phyloP scores from a whole-genome alignment of 2,797 vertebrate species.

The Chaetophractus vellerosus region DNA sequence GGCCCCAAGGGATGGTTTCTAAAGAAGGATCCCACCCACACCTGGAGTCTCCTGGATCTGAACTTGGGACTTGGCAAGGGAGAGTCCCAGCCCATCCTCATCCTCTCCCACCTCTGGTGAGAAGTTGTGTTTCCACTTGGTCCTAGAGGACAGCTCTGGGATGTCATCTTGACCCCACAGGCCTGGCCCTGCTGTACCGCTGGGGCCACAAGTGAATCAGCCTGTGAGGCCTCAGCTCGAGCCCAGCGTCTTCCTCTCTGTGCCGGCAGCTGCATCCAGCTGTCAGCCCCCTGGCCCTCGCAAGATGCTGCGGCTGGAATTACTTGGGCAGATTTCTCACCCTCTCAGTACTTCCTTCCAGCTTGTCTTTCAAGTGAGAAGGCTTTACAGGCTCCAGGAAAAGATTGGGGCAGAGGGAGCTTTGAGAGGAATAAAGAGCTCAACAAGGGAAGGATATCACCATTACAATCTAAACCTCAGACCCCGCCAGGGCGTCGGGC shows the following conservation, averaged over 20 bases:
- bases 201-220: background rate
- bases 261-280: background rate
- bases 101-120: background rate
- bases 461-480: background rate
- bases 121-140: background rate
- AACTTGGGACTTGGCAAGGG: background rate
- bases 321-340: constrained; percentile 50
- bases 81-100: too few species aligned
- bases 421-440: constrained; percentile 38
- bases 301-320: background rate
- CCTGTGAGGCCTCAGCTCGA: background rate
- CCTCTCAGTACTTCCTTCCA: constrained; percentile 40
- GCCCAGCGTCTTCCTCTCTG: background rate
- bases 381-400: constrained; percentile 6
- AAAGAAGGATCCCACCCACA: background rate
- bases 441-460: background rate
- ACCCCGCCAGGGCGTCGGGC: background rate
- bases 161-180: background rate
- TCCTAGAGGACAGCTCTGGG: background rate
- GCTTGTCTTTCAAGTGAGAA: constrained; percentile 42
- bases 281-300: constrained; percentile 39
- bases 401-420: background rate
- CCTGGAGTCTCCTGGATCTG: background rate
- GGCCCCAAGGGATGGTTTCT: background rate
- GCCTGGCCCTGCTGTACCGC: background rate